Evolutionary conservation across 2,888 invertebrate species (phyloP), one percentile per base, ranked within the genome.

Genomic region (Latrodectus hesperus): DNA sequence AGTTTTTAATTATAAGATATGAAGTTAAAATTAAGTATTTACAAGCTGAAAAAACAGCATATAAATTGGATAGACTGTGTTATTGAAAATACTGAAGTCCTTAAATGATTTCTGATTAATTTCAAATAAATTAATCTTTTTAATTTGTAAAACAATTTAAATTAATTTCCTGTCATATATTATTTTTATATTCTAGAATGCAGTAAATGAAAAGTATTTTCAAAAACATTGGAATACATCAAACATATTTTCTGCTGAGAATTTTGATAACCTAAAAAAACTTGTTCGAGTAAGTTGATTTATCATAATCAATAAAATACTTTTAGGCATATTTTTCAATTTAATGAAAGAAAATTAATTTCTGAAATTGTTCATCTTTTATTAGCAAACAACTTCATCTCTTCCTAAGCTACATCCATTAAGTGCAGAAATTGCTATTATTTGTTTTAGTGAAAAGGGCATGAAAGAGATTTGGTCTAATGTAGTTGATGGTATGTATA

Each of bases 351-450:
- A 49, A 49, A 71, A 2, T 53, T 68, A 53, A 17, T 68, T 16
- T 72, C 67, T 75, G 38, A 38, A 38, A 38, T 51, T 64, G n/a
- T 55, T 53, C 26, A 26, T 77, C 12, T 71, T 51, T 77, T 73
- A 83, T 55, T 68, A 89, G 84, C 89, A 89, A 88, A 83, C 89
- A 16, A 88, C 88, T 52, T 17, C 74, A 10, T 74, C 72, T 75
- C 88, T 89, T 2, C 90, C 90, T 60, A 64, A 60, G 10, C 72
- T 90, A 53, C 89, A 90, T 81, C 90, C 89, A n/a, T 52, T 84
- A 2, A 89, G 88, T 38, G 8, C 72, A 8, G 79, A 81, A 22
- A 60, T 90, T 80, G 38, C 83, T 10, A n/a, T 53, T 26, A 14
- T 64, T 53, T 60, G 82, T 75, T 55, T 53, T 16, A 17, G 78